Percentiles rank a stretch among this genome's conserved stretches.
Evolutionary conservation across 2,113 vertebrate species (phyloP).

Genomic region (Hucho hucho): DNA sequence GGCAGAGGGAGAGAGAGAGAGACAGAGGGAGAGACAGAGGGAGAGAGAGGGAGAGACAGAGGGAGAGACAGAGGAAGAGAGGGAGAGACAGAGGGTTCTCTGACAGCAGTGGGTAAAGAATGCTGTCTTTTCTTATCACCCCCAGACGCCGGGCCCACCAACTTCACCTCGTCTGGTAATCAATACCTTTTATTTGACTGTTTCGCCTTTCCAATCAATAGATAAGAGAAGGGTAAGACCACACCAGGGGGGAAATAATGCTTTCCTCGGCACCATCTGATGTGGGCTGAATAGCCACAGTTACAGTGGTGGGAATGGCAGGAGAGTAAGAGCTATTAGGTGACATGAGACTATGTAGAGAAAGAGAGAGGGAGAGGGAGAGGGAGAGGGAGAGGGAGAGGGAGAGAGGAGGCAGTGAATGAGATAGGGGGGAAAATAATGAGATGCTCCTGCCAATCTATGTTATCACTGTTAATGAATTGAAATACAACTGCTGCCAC

Average conservation of each 20-base stretch:
- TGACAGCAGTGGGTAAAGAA: slow-evolving; percentile 58
- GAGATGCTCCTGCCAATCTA: slow-evolving; percentile 48
- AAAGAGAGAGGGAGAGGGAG: background rate
- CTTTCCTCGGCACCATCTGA: slow-evolving; percentile 70
- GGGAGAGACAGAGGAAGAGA: background rate
- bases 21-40: slow-evolving; percentile 36
- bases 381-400: background rate
- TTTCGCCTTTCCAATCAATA: slow-evolving; percentile 73
- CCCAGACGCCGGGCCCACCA: slow-evolving; percentile 59
- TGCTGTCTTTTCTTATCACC: slow-evolving; percentile 61
- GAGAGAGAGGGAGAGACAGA: background rate
- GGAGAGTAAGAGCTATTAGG: slow-evolving; percentile 58
- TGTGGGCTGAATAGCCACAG: slow-evolving; percentile 64
- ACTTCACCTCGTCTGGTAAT: slow-evolving; percentile 56
- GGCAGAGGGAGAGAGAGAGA: background rate
- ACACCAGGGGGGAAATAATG: slow-evolving; percentile 56
- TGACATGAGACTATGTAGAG: slow-evolving; percentile 53
- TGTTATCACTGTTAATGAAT: slow-evolving; percentile 25
- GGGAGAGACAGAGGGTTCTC: slow-evolving; percentile 49
- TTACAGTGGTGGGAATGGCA: slow-evolving; percentile 67
- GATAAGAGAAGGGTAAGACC: slow-evolving; percentile 65
- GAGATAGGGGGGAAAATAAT: slow-evolving; percentile 50
- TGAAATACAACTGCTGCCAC: slow-evolving; percentile 26
- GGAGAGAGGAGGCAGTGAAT: slow-evolving; percentile 20
- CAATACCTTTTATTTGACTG: slow-evolving; percentile 68